Conservation (phyloP, 2,113 vertebrate species). For the Ictalurus furcatus region DNA sequence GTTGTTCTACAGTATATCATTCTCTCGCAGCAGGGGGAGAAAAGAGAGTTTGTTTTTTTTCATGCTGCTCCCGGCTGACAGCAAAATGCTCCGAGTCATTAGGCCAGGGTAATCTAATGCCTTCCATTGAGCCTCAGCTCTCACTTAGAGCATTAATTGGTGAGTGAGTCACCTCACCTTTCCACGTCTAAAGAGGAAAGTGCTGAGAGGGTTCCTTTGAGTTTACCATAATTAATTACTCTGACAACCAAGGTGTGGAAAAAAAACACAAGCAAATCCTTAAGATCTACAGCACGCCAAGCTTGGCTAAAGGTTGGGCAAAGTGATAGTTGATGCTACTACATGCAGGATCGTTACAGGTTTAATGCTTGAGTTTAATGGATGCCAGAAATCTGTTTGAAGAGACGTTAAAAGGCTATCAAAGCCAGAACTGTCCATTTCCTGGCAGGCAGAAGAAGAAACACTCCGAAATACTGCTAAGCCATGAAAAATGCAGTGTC, state of each 20-base stretch:
- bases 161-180: constrained; percentile 55
- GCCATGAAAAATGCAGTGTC: background rate
- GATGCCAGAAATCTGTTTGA: background rate
- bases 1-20: background rate
- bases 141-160: constrained; percentile 56
- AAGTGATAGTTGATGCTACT: background rate
- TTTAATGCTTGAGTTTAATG: background rate
- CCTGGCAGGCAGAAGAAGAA: background rate
- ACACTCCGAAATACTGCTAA: background rate
- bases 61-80: constrained; percentile 33
- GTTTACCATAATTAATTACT: constrained; percentile 50
- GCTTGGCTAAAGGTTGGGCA: constrained; percentile 13
- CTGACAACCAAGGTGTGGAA: constrained; percentile 26
- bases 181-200: constrained; percentile 49
- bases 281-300: constrained; percentile 26
- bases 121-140: constrained; percentile 43
- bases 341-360: constrained; percentile 6
- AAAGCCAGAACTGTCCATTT: background rate
- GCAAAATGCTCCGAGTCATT: constrained; percentile 45
- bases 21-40: background rate
- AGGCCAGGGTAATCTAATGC: constrained; percentile 54
- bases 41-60: background rate
- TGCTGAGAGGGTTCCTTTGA: constrained; percentile 53
- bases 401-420: constrained; percentile 7
- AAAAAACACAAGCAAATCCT: background rate